Conservation (phyloP, 2,113 vertebrate genomes). For the Hystrix cristata region DNA sequence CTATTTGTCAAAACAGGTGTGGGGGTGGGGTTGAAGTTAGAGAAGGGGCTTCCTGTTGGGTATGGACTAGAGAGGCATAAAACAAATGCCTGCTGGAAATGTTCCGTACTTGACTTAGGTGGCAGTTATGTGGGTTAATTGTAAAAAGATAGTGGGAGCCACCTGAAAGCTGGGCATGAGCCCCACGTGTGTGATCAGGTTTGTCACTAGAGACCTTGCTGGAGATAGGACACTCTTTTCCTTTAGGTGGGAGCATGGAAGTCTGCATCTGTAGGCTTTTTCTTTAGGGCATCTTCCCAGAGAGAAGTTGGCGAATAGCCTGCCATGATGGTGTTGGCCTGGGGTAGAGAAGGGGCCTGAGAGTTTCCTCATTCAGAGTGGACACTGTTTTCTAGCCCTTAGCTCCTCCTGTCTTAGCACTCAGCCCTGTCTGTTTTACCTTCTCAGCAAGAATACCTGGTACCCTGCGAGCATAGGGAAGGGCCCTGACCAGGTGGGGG, state of each 20-base stretch:
- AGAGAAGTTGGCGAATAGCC: too few species aligned
- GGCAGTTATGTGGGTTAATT: background rate
- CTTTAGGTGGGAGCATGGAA: background rate
- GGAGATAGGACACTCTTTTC: background rate
- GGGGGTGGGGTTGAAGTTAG: background rate
- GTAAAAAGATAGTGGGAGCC: background rate
- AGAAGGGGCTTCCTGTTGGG: too few species aligned
- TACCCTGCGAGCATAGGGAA: background rate
- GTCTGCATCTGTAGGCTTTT: background rate
- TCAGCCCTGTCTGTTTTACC: background rate
- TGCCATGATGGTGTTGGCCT: too few species aligned
- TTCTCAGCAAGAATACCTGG: too few species aligned
- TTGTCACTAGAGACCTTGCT: background rate
- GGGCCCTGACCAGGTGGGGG: background rate
- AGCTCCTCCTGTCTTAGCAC: background rate
- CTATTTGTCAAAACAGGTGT: too few species aligned
- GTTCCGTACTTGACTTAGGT: background rate
- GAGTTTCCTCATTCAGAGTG: background rate
- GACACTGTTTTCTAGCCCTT: background rate
- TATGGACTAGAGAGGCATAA: background rate
- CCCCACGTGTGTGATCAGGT: background rate
- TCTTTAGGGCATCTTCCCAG: background rate
- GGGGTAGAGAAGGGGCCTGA: too few species aligned
- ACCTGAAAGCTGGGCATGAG: background rate
- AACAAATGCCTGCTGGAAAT: background rate